Base-by-base conservation (phyloP, 2,888 invertebrate genomes). In the Eretmocerus hayati region DNA sequence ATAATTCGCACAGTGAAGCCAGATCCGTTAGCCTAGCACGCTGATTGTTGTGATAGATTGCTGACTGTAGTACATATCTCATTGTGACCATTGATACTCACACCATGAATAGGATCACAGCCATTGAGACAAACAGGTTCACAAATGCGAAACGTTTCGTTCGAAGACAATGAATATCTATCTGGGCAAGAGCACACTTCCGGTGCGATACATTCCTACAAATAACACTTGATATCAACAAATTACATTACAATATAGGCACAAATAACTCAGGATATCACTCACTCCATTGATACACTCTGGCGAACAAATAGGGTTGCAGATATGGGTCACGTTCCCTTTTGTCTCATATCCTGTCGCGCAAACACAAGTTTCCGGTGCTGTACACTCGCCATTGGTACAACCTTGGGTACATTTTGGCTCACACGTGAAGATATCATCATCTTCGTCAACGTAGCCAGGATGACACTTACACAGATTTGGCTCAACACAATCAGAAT, bases 311-410 rank as follows among this genome's bases (percentile, higher is more conserved):
- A 46, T 4, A 2, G 54, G 54, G 4, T 47, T 39, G 31, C 54
- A 54, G 2, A 30, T 6, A 21, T 41, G 18, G 1, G 16, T 54
- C 56, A 11, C 54, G 50, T 20, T 56, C 8, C 43, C 30, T 1
- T 40, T n/a, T 1, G 48, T 23, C 16, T 31, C 16, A 42, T 65
- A 72, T 3, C 69, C 72, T 0, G 47, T 19, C 2, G 56, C 19
- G 48, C 73, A 74, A 2, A 48, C 48, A 46, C 74, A 74, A 1
- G 42, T 44, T 13, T 66, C 57, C 3, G 72, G 71, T 0, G 63
- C 68, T 8, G 67, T 66, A 48, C 77, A 77, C 40, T 63, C 65
- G 5, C 76, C 75, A 13, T 46, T 11, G 2, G 5, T 1, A 16
- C 54, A 54, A 0, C 20, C 30, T 2, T 1, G n/a, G 1, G 38